Evolutionary conservation across 2,888 invertebrate genomes (phyloP), one percentile per base, ranked within the genome.

Genomic region (Lithosia quadra): DNA sequence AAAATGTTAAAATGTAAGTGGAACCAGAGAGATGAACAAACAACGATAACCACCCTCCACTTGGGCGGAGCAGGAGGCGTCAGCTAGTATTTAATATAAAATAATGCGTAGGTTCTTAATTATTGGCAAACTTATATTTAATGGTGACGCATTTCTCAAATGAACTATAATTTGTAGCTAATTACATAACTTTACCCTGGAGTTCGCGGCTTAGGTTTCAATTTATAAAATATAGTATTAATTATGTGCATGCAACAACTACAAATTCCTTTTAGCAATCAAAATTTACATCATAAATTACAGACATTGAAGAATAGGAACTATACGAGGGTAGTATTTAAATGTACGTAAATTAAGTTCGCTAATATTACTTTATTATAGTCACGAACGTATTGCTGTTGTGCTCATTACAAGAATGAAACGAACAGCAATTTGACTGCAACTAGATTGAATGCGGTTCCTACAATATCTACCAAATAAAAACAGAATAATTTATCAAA

Each of bases 361-460:
- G 83, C 86, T 84, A 88, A 84, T 88, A 86, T 84, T 49, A 83
- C 83, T 84, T 82, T 82, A 90, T 90, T 91, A 89, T 78, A 88
- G 90, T 90, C 91, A 92, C 91, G 92, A 84, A 90, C 85, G 80
- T 82, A 88, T 82, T 75, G 79, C 79, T 81, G 28, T 82, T 83
- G 83, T 83, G 83, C 87, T 90, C 86, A 91, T 92, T 91, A 91
- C 89, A 87, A 88, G 80, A 79, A 85, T 84, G 82, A 88, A 91
- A 91, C 86, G 87, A 88, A 90, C 88, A 89, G 88, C 88, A 91
- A 91, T 92, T 92, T 91, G 84, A 87, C 86, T 84, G 86, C 83
- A 88, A 92, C 90, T 90, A 86, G 85, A 88, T 89, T 86, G 89
- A 85, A 78, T 79, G 81, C 82, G 76, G 76, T 76, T 78, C 74